These are phyloP conservation scores for Leptopilina clavipes DNA, from an alignment of 1,140 invertebrate genomes.

Conservation along the genomic window DNA sequence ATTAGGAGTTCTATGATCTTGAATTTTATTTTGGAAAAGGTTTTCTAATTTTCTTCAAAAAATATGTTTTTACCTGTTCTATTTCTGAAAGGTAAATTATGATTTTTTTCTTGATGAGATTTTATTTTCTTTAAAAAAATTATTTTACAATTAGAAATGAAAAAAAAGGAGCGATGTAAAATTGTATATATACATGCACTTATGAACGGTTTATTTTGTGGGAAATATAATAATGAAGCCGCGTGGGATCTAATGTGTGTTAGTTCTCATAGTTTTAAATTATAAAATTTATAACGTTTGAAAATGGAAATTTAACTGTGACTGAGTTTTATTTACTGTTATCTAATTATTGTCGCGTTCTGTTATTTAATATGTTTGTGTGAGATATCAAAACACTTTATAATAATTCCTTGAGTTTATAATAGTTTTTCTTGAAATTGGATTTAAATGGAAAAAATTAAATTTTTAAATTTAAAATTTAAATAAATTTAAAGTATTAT, in stretches of 20 bases:
- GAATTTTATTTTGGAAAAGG: background rate
- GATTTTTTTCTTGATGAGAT: background rate
- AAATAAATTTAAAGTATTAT: too few species aligned
- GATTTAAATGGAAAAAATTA: too few species aligned
- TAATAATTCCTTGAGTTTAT: background rate
- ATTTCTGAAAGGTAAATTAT: too few species aligned
- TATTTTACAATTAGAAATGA: too few species aligned
- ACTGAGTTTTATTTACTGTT: background rate
- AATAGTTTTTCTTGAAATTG: too few species aligned
- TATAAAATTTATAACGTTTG: conserved; percentile 25
- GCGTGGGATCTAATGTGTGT: background rate
- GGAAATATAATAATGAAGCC: background rate
- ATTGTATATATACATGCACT: background rate
- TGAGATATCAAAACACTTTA: background rate
- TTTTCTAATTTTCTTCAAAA: background rate
- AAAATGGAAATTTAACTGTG: conserved; percentile 4
- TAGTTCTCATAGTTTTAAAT: conserved; percentile 7
- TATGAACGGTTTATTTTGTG: conserved; percentile 23
- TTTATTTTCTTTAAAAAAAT: too few species aligned
- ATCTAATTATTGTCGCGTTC: background rate
- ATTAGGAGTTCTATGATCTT: background rate
- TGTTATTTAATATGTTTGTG: background rate
- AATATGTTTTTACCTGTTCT: background rate
- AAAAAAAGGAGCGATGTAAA: background rate
- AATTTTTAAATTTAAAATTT: too few species aligned